These are phyloP conservation scores for Petroica traversi DNA, from an alignment of 2,113 vertebrate species.

Conservation along the genomic window DNA sequence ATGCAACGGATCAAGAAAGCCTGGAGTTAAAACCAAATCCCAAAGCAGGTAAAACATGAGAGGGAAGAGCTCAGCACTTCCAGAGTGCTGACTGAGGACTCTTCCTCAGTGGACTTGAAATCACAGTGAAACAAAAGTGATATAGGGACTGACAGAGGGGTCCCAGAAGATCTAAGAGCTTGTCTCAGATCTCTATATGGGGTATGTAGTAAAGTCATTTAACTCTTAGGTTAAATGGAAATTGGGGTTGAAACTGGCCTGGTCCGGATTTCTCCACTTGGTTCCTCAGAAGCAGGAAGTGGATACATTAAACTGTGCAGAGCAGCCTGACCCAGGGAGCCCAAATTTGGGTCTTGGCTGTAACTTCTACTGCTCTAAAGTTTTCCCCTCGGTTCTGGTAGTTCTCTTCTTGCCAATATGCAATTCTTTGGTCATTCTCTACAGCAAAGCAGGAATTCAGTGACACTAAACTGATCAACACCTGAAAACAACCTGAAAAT, in stretches of 20 bases:
- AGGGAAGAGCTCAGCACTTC: neutral
- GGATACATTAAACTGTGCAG: neutral
- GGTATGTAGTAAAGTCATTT: neutral
- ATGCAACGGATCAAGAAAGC: constrained; percentile 89
- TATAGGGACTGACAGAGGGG: neutral
- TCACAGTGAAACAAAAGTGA: neutral
- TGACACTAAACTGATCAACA: neutral
- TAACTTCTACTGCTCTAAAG: neutral
- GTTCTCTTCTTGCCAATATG: neutral
- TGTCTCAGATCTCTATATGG: neutral
- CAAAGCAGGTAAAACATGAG: constrained; percentile 80
- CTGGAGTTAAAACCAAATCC: constrained; percentile 86
- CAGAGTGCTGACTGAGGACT: neutral
- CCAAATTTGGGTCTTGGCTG: neutral
- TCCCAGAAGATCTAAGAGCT: neutral
- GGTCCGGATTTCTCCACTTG: neutral
- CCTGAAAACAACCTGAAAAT: neutral
- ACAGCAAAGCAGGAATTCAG: neutral
- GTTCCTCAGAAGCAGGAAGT: neutral
- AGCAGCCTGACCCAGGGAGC: neutral
- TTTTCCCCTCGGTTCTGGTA: neutral
- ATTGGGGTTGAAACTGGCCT: neutral
- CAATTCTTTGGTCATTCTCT: neutral
- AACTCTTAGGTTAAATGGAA: neutral
- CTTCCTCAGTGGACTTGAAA: neutral